Percentiles rank a stretch among this genome's conserved stretches.
Evolutionary conservation across 2,113 vertebrate species (phyloP).

Genomic region (Heliornis fulica): DNA sequence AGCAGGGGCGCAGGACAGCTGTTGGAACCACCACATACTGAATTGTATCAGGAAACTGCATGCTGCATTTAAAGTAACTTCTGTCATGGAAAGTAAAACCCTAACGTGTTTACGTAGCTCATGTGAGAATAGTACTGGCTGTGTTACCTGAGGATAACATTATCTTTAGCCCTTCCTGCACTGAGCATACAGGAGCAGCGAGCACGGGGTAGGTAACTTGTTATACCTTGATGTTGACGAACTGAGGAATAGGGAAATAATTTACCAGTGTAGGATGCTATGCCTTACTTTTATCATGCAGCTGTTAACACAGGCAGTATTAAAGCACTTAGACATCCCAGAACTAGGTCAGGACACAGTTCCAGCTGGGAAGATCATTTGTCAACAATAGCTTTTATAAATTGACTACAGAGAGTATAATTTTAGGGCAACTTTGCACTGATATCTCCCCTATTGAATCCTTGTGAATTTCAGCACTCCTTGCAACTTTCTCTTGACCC

Average conservation of each 20-base stretch:
- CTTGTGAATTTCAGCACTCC: neutral
- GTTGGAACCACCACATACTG: neutral
- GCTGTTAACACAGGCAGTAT: neutral
- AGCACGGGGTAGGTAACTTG: neutral
- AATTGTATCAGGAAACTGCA: neutral
- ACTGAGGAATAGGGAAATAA: neutral
- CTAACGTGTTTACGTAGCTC: neutral
- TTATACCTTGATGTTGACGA: neutral
- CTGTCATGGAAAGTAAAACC: neutral
- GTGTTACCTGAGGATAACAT: fast-evolving
- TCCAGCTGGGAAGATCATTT: neutral
- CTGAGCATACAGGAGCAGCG: neutral
- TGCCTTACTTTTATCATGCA: neutral
- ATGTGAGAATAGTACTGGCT: neutral
- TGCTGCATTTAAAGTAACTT: neutral
- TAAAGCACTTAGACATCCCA: neutral
- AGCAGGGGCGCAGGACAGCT: neutral
- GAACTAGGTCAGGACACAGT: neutral
- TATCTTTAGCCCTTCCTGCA: neutral
- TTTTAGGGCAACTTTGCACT: neutral
- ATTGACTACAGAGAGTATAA: neutral
- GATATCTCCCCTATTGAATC: neutral
- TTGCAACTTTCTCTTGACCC: neutral
- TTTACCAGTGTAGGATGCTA: neutral
- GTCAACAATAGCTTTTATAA: neutral